Conservation (phyloP, 2,113 vertebrate species). For the Ammodytes dubius region DNA sequence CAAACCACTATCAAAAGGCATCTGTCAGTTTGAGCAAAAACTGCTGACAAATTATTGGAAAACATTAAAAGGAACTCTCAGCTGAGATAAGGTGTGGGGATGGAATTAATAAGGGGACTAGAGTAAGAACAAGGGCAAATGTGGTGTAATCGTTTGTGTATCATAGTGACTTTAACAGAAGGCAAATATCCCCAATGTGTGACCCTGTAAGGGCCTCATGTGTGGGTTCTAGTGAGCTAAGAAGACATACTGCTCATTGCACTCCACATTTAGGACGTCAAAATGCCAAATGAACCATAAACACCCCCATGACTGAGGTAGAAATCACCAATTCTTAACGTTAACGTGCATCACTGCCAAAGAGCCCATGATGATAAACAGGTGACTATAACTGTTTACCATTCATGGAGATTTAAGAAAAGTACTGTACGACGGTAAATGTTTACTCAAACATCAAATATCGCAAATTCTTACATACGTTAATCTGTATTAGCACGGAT, state of each 20-base stretch:
- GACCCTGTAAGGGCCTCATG: not conserved
- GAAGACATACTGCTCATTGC: constrained; percentile 1
- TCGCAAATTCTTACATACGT: not conserved
- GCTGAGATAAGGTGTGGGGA: not conserved
- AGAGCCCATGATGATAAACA: not conserved
- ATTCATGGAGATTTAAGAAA: not conserved
- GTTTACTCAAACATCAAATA: constrained; percentile 22
- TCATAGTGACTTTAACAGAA: not conserved
- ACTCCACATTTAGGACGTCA: not conserved
- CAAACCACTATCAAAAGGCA: constrained; percentile 13
- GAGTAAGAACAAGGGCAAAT: not conserved
- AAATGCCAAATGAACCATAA: constrained; percentile 4
- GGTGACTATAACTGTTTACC: not conserved
- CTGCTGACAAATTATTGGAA: not conserved
- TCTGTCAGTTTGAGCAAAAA: constrained; percentile 6
- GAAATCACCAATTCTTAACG: not conserved
- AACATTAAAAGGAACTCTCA: not conserved
- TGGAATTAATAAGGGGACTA: not conserved
- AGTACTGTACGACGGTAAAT: not conserved
- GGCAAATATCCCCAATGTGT: constrained; percentile 4
- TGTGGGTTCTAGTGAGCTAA: not conserved
- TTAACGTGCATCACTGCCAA: not conserved
- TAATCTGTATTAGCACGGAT: not conserved
- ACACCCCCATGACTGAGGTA: not conserved
- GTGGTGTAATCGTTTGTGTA: not conserved